Evolutionary conservation across 2,797 vertebrate genomes (phyloP).

Genomic region (Anisognathus igniventris): DNA sequence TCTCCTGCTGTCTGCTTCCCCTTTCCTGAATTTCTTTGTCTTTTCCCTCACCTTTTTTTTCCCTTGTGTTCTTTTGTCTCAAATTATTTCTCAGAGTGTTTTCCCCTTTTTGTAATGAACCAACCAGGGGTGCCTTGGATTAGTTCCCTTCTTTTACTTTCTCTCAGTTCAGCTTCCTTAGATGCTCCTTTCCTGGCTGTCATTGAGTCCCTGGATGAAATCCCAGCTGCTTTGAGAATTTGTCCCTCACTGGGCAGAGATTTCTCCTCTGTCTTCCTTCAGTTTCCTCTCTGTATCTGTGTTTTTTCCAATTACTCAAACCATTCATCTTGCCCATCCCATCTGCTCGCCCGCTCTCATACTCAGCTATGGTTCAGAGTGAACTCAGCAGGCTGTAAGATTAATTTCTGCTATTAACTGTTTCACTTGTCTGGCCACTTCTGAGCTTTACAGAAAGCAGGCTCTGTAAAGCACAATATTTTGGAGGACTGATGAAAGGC

Average conservation of each 20-base stretch:
- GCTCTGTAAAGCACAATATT: not conserved
- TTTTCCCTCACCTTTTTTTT: not conserved
- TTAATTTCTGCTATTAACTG: conserved; percentile 53
- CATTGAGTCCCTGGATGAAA: conserved; percentile 14
- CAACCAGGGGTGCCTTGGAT: not conserved
- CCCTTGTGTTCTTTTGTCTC: not conserved
- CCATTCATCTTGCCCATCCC: conserved; percentile 58
- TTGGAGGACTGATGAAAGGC: conserved; percentile 30
- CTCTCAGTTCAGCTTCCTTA: conserved; percentile 22
- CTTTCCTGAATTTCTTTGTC: conserved; percentile 38
- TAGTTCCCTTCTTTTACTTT: conserved; percentile 14
- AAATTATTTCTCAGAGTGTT: not conserved
- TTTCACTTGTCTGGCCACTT: conserved; percentile 56
- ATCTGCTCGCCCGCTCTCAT: conserved; percentile 48
- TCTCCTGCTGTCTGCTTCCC: conserved; percentile 23
- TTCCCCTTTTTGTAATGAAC: not conserved
- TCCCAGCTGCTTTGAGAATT: conserved; percentile 58
- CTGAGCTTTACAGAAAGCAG: conserved; percentile 1
- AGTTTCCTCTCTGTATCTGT: conserved; percentile 48
- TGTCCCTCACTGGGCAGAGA: conserved; percentile 48
- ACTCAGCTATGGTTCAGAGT: conserved; percentile 45
- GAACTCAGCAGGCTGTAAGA: conserved; percentile 57
- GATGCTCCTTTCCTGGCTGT: conserved; percentile 63
- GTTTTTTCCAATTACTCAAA: conserved; percentile 62
- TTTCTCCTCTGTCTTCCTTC: conserved; percentile 49